Evolutionary conservation across 2,113 vertebrate species (phyloP), one percentile per base, ranked within the genome.

Genomic region (Circaetus gallicus): DNA sequence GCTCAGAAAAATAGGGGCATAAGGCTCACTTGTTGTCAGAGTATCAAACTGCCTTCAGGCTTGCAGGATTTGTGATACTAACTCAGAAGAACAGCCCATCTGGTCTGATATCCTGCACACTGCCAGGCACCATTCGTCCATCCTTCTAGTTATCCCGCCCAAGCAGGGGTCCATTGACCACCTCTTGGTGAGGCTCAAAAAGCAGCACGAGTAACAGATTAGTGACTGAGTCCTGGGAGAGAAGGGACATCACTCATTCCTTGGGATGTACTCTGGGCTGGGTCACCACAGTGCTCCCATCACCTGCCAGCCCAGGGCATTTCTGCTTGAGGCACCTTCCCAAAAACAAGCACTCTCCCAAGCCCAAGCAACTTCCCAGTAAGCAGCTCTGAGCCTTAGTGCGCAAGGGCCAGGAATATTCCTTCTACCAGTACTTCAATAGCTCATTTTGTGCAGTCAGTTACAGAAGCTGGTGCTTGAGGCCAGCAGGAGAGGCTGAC

Each of bases 21-120:
- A 45, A 63, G 49, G 29, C 29, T 53, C 26, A 8, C 25, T 15
- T 19, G 2, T 34, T 18, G 42, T 40, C 43, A 16, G 69, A 63
- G 56, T 10, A 58, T 11, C 0, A 2, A 63, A 5, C 69, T 63
- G 69, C 71, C 49, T 50, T 56, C 28, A 18, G 63, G 86, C 53
- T 24, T 29, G 40, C 28, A 43, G 67, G 55, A 34, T 38, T 17
- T 22, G 42, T 19, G 74, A 69, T 6, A 12, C n/a, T 31, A 67
- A 36, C 58, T 28, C 20, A 28, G 74, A 29, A 29, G 52, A 74
- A 31, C 47, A 50, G 86, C 61, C 81, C 67, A 26, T 59, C 56
- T 79, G 73, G 22, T 31, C 24, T 1, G 4, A 16, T 6, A 34
- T 0, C 86, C 53, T 17, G 7, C 67, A 13, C 8, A 0, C 43